Conservation (phyloP, 2,797 vertebrate genomes). For the Labeo calbasu region DNA sequence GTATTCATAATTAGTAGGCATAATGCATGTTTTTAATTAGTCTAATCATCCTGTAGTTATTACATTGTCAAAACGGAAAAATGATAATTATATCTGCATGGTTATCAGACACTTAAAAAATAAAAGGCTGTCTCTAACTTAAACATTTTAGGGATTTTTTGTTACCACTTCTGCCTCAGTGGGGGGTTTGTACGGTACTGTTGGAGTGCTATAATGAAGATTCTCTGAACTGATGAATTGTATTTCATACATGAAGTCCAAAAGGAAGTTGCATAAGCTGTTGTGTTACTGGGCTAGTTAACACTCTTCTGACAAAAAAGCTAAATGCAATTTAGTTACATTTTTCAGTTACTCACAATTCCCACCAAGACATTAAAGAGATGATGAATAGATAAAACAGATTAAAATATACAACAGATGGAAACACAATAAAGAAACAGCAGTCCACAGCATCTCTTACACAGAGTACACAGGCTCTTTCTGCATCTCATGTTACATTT, state of each 20-base stretch:
- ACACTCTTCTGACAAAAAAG: slow-evolving; percentile 1
- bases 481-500: slow-evolving; percentile 3
- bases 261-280: not conserved
- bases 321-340: not conserved
- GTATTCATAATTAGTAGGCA: too few relatives aligned
- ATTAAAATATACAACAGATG: not conserved
- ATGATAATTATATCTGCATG: too few relatives aligned
- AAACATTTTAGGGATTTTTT: not conserved
- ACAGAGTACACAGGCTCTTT: not conserved
- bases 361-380: not conserved
- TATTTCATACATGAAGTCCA: not conserved
- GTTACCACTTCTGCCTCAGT: not conserved
- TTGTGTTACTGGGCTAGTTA: not conserved
- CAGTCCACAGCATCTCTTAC: too few relatives aligned
- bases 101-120: not conserved
- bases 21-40: too few relatives aligned
- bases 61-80: too few relatives aligned
- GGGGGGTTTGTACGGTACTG: not conserved
- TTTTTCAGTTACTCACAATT: not conserved
- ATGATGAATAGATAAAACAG: slow-evolving; percentile 1
- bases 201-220: not conserved
- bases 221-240: not conserved
- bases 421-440: not conserved
- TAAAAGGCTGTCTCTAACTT: not conserved
- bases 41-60: too few relatives aligned